Conservation (phyloP, 92 coral and sea anemone species). For the Epizoanthus scotinus region DNA sequence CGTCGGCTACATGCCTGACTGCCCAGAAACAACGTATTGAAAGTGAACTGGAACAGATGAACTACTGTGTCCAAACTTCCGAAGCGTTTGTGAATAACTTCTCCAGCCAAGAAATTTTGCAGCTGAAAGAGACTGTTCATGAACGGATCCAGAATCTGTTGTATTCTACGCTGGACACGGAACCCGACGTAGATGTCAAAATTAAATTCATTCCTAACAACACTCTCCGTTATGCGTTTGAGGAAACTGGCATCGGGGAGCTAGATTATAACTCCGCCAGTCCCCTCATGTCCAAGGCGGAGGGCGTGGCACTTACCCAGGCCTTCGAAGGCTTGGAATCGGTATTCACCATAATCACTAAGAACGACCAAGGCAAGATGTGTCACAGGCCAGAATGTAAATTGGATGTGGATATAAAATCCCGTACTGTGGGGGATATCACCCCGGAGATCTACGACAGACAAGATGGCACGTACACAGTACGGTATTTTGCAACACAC, state of each 20-base stretch:
- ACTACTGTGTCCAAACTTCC: conserved; percentile 10
- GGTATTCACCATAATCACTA: not conserved
- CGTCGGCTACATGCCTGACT: conserved; percentile 17
- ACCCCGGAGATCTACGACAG: conserved; percentile 27
- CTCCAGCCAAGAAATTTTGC: conserved; percentile 34
- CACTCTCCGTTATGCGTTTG: conserved; percentile 27
- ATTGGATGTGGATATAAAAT: conserved; percentile 4
- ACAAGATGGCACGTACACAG: conserved; percentile 21
- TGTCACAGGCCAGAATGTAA: conserved; percentile 12
- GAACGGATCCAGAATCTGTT: conserved; percentile 24
- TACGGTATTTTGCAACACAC: conserved; percentile 21
- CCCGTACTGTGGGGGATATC: conserved; percentile 6
- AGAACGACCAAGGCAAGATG: conserved; percentile 32
- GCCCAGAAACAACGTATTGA: conserved; percentile 16
- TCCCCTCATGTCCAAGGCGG: conserved; percentile 33
- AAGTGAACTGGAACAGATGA: conserved; percentile 23
- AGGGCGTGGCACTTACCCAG: conserved; percentile 34
- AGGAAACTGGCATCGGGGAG: conserved; percentile 33
- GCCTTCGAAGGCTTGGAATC: conserved; percentile 38
- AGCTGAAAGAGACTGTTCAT: conserved; percentile 23
- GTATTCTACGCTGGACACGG: not conserved
- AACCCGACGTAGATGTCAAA: conserved; percentile 27
- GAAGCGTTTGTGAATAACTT: conserved; percentile 26
- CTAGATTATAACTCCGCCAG: conserved; percentile 21
- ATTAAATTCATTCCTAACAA: conserved; percentile 22